A percentile compares a stretch with the other conserved stretches of the same genome.
Conservation (phyloP, 2,113 vertebrate genomes). For the Hypocryptadius cinnamomeus region DNA sequence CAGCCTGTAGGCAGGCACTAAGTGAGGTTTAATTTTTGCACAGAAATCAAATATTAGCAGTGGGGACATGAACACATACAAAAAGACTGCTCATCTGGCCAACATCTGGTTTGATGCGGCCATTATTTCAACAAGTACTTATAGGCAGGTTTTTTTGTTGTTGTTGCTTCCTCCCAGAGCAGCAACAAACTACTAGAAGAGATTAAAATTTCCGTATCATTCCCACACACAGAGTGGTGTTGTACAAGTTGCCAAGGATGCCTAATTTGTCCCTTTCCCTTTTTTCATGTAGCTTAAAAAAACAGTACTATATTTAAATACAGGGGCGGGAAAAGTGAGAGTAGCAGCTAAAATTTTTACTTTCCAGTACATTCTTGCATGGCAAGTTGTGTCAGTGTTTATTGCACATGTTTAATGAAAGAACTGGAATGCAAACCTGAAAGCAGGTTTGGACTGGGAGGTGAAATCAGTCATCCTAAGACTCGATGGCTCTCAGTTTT, state of each 20-base stretch:
- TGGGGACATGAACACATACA: not conserved
- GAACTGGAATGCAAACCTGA: not conserved
- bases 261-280: not conserved
- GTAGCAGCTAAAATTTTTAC: not conserved
- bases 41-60: slow-evolving; percentile 37
- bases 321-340: not conserved
- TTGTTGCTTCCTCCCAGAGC: slow-evolving; percentile 39
- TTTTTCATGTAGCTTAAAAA: not conserved
- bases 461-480: not conserved
- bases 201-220: slow-evolving; percentile 22
- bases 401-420: not conserved
- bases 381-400: not conserved
- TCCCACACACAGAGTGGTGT: not conserved
- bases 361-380: not conserved
- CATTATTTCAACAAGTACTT: slow-evolving; percentile 42
- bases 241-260: not conserved
- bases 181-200: slow-evolving; percentile 23
- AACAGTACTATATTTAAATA: not conserved
- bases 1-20: not conserved
- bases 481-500: not conserved
- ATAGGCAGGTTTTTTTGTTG: not conserved
- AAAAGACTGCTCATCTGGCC: slow-evolving; percentile 20
- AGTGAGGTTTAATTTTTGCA: not conserved
- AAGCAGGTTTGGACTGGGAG: not conserved
- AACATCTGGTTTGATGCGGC: slow-evolving; percentile 7